Percentiles rank a stretch among this genome's conserved stretches.
phyloP scores from a whole-genome alignment of 2,113 vertebrate genomes.

The Planiliza haematocheilus region DNA sequence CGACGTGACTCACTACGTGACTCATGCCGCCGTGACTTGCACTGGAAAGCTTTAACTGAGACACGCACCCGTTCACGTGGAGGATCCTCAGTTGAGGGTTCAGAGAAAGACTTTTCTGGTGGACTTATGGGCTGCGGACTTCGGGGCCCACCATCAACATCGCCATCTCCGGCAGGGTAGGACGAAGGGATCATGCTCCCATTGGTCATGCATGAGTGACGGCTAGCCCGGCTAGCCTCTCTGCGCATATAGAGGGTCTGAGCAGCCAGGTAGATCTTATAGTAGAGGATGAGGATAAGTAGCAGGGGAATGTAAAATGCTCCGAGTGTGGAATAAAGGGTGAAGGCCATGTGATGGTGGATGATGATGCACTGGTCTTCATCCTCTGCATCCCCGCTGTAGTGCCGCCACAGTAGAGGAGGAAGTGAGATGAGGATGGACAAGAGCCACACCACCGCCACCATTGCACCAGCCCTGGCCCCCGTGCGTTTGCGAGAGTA shows the following conservation, averaged over 20 bases:
- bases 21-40: constrained; percentile 82
- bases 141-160: constrained; percentile 78
- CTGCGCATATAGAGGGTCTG: constrained; percentile 94
- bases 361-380: constrained; percentile 94
- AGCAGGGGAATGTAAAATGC: constrained; percentile 96
- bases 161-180: constrained; percentile 83
- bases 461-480: constrained; percentile 91
- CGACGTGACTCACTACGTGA: constrained; percentile 85
- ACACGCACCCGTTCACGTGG: constrained; percentile 83
- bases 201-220: constrained; percentile 87
- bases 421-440: constrained; percentile 96
- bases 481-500: constrained; percentile 95
- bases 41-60: constrained; percentile 79
- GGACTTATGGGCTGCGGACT: constrained; percentile 83
- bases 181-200: constrained; percentile 89
- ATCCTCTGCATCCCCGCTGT: constrained; percentile 80
- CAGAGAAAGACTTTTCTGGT: constrained; percentile 90
- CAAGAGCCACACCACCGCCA: constrained; percentile 93
- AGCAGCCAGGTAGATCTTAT: constrained; percentile 97
- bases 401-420: constrained; percentile 92
- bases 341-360: constrained; percentile 92
- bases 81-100: constrained; percentile 88
- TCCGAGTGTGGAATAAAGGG: constrained; percentile 95
- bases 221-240: constrained; percentile 88
- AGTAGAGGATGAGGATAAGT: constrained; percentile 97